A percentile compares a stretch with the other conserved stretches of the same genome.
Conservation (phyloP, 2,888 invertebrate genomes). For the Criorhina ranunculi region DNA sequence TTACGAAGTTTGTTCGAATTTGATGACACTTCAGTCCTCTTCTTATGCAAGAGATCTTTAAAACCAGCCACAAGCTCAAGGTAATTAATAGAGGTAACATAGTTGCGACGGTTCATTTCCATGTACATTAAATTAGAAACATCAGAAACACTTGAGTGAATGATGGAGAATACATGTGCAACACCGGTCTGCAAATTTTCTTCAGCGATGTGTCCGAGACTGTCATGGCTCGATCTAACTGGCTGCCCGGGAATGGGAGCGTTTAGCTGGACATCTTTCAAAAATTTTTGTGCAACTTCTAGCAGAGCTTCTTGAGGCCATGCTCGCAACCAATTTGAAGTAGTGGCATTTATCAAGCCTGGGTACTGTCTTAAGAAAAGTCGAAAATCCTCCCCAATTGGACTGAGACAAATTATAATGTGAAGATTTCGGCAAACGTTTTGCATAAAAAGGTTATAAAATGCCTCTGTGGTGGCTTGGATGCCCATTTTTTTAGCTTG, state of each 20-base stretch:
- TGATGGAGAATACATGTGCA: constrained; percentile 91
- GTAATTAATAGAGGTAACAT: constrained; percentile 95
- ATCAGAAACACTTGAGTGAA: constrained; percentile 92
- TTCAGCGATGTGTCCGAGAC: constrained; percentile 85
- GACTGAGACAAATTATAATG: constrained; percentile 94
- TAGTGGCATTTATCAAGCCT: constrained; percentile 93
- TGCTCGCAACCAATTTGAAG: constrained; percentile 95
- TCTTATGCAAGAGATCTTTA: constrained; percentile 89
- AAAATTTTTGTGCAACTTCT: constrained; percentile 94
- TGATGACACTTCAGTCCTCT: constrained; percentile 89
- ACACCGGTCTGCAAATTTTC: constrained; percentile 88
- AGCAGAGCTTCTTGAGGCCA: constrained; percentile 95
- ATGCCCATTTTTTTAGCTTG: constrained; percentile 83
- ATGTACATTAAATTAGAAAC: constrained; percentile 90
- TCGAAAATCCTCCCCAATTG: constrained; percentile 92
- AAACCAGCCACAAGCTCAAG: constrained; percentile 93
- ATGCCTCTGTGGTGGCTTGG: constrained; percentile 88
- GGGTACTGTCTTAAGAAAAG: constrained; percentile 94
- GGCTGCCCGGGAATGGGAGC: constrained; percentile 88
- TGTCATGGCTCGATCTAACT: constrained; percentile 78
- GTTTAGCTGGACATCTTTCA: constrained; percentile 89
- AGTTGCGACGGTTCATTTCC: constrained; percentile 92
- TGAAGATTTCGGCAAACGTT: constrained; percentile 91
- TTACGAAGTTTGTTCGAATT: constrained; percentile 92
- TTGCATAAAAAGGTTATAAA: constrained; percentile 91